A percentile compares a stretch with the other conserved stretches of the same genome.
Conservation (phyloP, 2,797 vertebrate genomes). For the Danio albolineatus region DNA sequence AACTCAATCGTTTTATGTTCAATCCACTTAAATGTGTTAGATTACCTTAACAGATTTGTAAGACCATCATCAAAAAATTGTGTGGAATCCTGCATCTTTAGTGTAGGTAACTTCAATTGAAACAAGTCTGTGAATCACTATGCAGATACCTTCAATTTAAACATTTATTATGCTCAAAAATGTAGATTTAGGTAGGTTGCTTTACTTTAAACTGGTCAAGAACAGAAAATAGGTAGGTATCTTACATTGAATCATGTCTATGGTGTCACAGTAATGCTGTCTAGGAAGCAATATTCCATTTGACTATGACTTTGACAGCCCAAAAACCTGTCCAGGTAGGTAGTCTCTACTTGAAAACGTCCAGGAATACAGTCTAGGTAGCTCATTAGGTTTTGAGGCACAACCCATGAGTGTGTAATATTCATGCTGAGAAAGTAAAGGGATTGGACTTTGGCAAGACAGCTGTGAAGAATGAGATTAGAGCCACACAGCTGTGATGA, state of each 20-base stretch:
- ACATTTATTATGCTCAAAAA: no score
- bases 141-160: no score
- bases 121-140: no score
- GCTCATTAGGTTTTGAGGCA: background rate
- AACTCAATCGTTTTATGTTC: no score
- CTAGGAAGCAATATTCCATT: background rate
- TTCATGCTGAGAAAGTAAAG: conserved; percentile 58
- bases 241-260: background rate
- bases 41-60: no score
- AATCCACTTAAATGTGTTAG: no score
- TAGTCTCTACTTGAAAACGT: conserved; percentile 3
- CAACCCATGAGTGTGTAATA: conserved; percentile 39
- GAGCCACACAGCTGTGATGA: conserved; percentile 61
- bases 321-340: background rate
- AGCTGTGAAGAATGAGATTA: conserved; percentile 68
- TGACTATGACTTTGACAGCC: background rate
- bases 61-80: no score
- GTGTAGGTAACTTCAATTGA: no score
- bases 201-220: background rate
- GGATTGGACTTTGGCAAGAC: conserved; percentile 59
- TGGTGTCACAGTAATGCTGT: background rate
- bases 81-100: no score
- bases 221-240: background rate
- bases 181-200: no score
- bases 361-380: conserved; percentile 10